These are phyloP conservation scores for Brachionus sp. DNA, from an alignment of 1,140 invertebrate genomes.

Conservation along the genomic window DNA sequence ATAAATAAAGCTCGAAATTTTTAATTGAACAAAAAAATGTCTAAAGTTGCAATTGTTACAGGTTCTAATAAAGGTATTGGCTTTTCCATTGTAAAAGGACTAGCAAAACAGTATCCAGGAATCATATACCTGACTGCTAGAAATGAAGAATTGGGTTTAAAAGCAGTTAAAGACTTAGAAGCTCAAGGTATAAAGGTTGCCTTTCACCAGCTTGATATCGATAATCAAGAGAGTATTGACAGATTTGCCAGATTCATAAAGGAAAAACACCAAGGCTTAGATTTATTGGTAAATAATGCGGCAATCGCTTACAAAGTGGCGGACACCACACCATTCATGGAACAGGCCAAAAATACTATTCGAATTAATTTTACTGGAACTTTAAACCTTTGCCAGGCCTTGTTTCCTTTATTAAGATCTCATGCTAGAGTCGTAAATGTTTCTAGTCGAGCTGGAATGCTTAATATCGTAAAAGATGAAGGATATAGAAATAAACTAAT, in stretches of 20 bases:
- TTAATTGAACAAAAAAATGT: constrained; percentile 31
- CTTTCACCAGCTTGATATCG: constrained; percentile 70
- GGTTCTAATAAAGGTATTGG: constrained; percentile 46
- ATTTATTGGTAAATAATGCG: constrained; percentile 79
- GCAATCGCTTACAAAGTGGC: constrained; percentile 67
- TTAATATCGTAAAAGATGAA: neutral
- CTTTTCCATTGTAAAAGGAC: constrained; percentile 36
- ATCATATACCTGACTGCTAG: constrained; percentile 55
- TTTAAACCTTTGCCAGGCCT: constrained; percentile 31
- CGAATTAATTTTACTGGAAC: constrained; percentile 42
- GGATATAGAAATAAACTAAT: neutral
- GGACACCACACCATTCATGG: constrained; percentile 21
- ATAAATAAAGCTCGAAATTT: constrained; percentile 4
- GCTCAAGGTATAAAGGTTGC: constrained; percentile 59
- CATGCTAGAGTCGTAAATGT: constrained; percentile 46
- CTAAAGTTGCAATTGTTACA: constrained; percentile 45
- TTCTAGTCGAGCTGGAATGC: constrained; percentile 34
- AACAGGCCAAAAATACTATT: constrained; percentile 42
- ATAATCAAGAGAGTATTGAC: constrained; percentile 63
- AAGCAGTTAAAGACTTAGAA: constrained; percentile 63
- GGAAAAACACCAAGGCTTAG: constrained; percentile 69
- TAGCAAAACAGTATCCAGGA: constrained; percentile 17
- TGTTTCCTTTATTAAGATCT: constrained; percentile 38
- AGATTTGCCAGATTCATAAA: constrained; percentile 65
- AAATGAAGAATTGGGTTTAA: constrained; percentile 62